phyloP scores from a whole-genome alignment of 2,797 vertebrate species.

The Tokudaia tokunoshimensis region DNA sequence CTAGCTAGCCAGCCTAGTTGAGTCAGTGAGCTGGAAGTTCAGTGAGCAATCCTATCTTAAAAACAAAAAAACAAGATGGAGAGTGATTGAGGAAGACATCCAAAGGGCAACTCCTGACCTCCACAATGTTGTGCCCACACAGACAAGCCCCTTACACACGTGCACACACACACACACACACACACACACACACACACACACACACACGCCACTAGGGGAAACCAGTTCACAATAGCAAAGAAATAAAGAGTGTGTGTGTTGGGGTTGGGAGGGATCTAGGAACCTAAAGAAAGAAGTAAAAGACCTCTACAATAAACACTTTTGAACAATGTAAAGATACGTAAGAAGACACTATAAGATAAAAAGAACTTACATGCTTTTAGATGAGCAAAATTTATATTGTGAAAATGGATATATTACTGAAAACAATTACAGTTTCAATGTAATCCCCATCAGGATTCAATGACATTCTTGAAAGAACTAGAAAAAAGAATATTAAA shows the following conservation, averaged over 20 bases:
- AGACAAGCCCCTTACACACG: too few species aligned
- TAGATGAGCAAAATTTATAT: background rate
- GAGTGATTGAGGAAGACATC: too few species aligned
- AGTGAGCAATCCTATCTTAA: background rate
- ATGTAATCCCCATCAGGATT: background rate
- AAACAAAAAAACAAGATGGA: background rate
- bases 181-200: too few species aligned
- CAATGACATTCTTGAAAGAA: background rate
- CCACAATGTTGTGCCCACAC: too few species aligned
- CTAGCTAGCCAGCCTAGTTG: background rate
- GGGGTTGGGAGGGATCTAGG: too few species aligned
- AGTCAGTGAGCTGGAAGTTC: background rate
- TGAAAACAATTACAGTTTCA: background rate
- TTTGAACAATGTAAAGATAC: background rate
- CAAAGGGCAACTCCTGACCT: too few species aligned
- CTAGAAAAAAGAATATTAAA: background rate
- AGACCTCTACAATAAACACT: background rate
- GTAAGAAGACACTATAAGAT: background rate
- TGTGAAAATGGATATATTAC: background rate
- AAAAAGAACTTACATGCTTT: too few species aligned
- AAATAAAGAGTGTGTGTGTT: too few species aligned
- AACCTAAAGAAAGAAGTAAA: background rate
- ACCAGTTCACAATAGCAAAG: background rate
- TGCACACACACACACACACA: too few species aligned
- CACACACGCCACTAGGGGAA: too few species aligned